These are phyloP conservation scores for Leiothrix lutea DNA, from an alignment of 2,113 vertebrate species.

Conservation along the genomic window DNA sequence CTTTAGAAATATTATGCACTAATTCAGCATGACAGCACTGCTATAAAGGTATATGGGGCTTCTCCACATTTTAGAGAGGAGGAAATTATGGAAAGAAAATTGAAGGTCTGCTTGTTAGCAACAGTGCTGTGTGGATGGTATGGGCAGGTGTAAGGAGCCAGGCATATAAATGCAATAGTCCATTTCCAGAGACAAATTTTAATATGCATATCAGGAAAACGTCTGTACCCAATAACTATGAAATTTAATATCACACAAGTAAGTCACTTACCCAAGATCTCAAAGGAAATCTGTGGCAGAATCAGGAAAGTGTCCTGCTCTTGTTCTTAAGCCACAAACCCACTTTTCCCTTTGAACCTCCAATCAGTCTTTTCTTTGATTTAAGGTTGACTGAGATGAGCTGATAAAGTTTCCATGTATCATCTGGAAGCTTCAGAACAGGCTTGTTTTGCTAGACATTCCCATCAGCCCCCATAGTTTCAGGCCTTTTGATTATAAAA, in stretches of 20 bases:
- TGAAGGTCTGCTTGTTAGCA: not conserved
- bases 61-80: not conserved
- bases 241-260: slow-evolving; percentile 50
- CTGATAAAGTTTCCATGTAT: slow-evolving; percentile 61
- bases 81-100: not conserved
- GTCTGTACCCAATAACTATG: not conserved
- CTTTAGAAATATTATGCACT: not conserved
- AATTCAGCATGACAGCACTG: not conserved
- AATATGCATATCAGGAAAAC: not conserved
- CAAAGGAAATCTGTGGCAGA: slow-evolving; percentile 58
- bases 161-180: not conserved
- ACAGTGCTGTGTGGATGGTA: not conserved
- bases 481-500: slow-evolving; percentile 68
- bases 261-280: slow-evolving; percentile 32
- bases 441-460: slow-evolving; percentile 68
- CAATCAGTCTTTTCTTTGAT: slow-evolving; percentile 62
- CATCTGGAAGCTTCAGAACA: slow-evolving; percentile 56
- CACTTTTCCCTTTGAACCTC: slow-evolving; percentile 54
- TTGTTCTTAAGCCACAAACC: slow-evolving; percentile 50
- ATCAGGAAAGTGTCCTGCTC: slow-evolving; percentile 5
- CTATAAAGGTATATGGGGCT: not conserved
- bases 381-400: slow-evolving; percentile 54
- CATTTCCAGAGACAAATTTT: not conserved
- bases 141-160: not conserved
- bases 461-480: slow-evolving; percentile 66